Percentiles rank a stretch among this genome's conserved stretches.
Conservation (phyloP, 2,113 vertebrate species). For the Gavialis gangeticus region DNA sequence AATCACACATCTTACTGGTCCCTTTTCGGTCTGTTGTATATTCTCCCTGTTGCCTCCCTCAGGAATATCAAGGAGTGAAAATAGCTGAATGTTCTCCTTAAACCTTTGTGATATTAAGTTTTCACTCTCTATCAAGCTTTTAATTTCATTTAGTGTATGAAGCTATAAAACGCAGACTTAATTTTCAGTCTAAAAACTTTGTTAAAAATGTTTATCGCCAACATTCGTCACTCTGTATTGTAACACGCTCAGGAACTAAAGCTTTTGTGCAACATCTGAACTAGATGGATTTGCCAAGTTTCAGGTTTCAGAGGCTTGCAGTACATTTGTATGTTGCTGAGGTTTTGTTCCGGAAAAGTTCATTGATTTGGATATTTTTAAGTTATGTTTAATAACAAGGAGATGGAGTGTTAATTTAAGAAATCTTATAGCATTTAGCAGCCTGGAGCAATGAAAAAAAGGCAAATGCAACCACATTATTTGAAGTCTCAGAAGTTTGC, state of each 20-base stretch:
- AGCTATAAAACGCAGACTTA: neutral
- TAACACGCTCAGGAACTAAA: slow-evolving; percentile 43
- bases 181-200: neutral
- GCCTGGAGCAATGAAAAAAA: slow-evolving; percentile 51
- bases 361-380: slow-evolving; percentile 39
- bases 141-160: neutral
- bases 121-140: neutral
- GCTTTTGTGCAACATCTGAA: slow-evolving; percentile 48
- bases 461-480: slow-evolving; percentile 56
- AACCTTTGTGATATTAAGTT: slow-evolving; percentile 13
- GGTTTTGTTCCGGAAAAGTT: slow-evolving; percentile 59
- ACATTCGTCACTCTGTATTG: slow-evolving; percentile 13
- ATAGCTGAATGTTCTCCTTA: neutral
- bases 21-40: slow-evolving; percentile 18
- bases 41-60: neutral
- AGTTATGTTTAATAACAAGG: slow-evolving; percentile 39
- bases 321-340: slow-evolving; percentile 52
- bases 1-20: slow-evolving; percentile 28
- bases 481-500: slow-evolving; percentile 51
- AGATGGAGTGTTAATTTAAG: slow-evolving; percentile 58
- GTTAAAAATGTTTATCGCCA: slow-evolving; percentile 54
- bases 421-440: slow-evolving; percentile 61
- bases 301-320: slow-evolving; percentile 60
- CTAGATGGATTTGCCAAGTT: slow-evolving; percentile 50
- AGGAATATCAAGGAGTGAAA: slow-evolving; percentile 21